phyloP scores from a whole-genome alignment of 2,888 invertebrate species.

The Sinhomidia bicolor region DNA sequence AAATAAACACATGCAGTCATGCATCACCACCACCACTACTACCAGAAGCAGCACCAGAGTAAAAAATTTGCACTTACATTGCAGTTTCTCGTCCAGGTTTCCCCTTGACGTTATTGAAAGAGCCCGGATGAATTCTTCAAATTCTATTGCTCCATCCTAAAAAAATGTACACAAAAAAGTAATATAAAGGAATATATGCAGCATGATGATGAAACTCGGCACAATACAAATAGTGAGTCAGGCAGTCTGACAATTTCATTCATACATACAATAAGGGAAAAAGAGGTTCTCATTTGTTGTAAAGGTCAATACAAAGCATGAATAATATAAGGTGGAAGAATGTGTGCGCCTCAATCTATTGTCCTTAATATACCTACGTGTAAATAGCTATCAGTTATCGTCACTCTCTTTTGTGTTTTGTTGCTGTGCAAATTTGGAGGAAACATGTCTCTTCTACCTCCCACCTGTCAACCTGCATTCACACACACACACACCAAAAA shows the following conservation, averaged over 20 bases:
- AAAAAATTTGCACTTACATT: slow-evolving; percentile 89
- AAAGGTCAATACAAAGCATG: not conserved
- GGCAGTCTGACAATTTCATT: not conserved
- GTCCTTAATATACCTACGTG: not conserved
- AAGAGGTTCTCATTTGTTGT: not conserved
- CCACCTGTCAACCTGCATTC: slow-evolving; percentile 16
- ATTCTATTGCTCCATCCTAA: slow-evolving; percentile 99
- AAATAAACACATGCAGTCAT: not conserved
- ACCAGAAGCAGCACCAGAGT: not conserved
- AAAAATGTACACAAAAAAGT: slow-evolving; percentile 27
- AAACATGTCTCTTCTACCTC: not conserved
- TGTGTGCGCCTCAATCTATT: no score
- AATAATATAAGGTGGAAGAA: not conserved
- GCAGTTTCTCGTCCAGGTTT: slow-evolving; percentile 98
- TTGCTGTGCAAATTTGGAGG: not conserved
- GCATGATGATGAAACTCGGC: slow-evolving; percentile 21
- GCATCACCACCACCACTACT: no score
- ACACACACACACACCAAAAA: not conserved
- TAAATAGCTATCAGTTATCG: not conserved
- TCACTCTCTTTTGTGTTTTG: slow-evolving; percentile 8
- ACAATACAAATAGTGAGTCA: not conserved
- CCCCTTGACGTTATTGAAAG: slow-evolving; percentile 99
- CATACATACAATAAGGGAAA: not conserved
- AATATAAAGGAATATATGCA: not conserved
- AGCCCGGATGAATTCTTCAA: slow-evolving; percentile 99